Percentiles rank a stretch among this genome's conserved stretches.
These are phyloP conservation scores for Nematolebias whitei DNA, from an alignment of 2,113 vertebrate genomes.

Conservation along the genomic window DNA sequence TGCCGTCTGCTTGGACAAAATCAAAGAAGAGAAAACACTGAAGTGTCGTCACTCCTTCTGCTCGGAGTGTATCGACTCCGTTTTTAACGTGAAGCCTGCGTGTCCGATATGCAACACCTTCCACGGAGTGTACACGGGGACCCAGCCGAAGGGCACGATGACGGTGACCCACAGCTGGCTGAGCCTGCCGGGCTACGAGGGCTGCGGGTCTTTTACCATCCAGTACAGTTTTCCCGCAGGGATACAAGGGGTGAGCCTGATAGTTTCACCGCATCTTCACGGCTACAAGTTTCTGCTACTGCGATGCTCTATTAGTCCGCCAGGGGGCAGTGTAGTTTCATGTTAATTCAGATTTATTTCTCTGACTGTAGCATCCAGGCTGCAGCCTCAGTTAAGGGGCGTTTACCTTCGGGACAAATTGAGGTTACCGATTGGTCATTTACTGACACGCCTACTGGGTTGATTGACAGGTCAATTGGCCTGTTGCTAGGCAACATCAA, in stretches of 20 bases:
- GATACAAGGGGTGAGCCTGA: conserved; percentile 58
- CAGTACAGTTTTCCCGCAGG: conserved; percentile 49
- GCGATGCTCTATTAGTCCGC: background rate
- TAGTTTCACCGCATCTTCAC: background rate
- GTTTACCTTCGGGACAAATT: too few relatives aligned
- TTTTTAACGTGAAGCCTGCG: conserved; percentile 53
- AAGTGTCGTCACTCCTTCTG: conserved; percentile 61
- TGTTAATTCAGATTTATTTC: too few relatives aligned
- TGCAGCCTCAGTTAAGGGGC: too few relatives aligned
- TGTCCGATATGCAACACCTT: conserved; percentile 66
- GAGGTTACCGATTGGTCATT: too few relatives aligned
- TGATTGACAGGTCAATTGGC: too few relatives aligned
- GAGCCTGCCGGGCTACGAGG: conserved; percentile 50
- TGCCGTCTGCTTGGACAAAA: conserved; percentile 38
- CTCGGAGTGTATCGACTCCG: conserved; percentile 47
- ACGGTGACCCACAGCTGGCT: conserved; percentile 31
- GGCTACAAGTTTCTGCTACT: background rate
- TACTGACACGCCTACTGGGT: too few relatives aligned
- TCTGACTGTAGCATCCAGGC: too few relatives aligned
- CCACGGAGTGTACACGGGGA: conserved; percentile 53
- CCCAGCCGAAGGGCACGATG: conserved; percentile 57
- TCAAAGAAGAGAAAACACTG: conserved; percentile 41
- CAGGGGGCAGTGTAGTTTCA: conserved; percentile 16
- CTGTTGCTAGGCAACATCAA: too few relatives aligned
- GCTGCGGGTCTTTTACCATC: conserved; percentile 37